These are phyloP conservation scores for Elegia similella DNA, from an alignment of 2,888 invertebrate species.

Conservation along the genomic window DNA sequence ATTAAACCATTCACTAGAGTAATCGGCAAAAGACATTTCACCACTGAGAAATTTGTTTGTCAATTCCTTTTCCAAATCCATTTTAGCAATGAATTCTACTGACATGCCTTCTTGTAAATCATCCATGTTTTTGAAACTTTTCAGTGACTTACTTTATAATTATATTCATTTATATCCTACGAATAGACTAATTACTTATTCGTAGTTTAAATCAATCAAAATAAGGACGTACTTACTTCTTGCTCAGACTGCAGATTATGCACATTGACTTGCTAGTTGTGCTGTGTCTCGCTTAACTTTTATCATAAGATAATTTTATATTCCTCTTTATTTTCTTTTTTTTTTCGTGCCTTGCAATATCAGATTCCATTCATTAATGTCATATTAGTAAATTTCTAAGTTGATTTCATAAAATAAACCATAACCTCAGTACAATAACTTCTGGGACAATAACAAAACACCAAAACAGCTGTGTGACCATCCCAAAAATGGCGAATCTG, in stretches of 20 bases:
- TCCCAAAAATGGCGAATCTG: no score
- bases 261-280: background rate
- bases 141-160: background rate
- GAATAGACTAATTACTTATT: no score
- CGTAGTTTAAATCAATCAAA: background rate
- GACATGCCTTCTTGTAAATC: constrained; percentile 26
- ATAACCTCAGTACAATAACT: no score
- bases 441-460: no score
- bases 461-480: no score
- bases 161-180: background rate
- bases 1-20: constrained; percentile 81
- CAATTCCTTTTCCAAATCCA: constrained; percentile 75
- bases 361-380: background rate
- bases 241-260: background rate
- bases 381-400: no score
- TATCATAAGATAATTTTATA: background rate
- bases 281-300: background rate
- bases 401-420: no score
- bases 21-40: constrained; percentile 87
- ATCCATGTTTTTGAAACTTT: constrained; percentile 27
- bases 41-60: constrained; percentile 87
- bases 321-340: background rate
- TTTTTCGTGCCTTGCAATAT: background rate
- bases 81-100: constrained; percentile 32
- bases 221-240: background rate